phyloP scores from a whole-genome alignment of 2,888 invertebrate species.

The Meteorus colon region DNA sequence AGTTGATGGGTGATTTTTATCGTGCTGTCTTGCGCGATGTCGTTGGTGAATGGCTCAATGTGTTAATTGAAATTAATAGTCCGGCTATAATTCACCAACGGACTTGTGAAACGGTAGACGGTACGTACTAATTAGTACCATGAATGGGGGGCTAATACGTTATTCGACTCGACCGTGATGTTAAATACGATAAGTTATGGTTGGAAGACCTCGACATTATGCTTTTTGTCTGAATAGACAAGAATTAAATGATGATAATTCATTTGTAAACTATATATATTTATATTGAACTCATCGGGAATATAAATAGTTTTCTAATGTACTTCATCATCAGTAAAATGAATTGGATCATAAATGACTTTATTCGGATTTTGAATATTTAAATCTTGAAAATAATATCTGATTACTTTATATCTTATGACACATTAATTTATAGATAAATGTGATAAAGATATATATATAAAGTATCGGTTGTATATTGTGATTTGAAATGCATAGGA shows the following conservation, averaged over 20 bases:
- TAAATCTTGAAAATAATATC: no score
- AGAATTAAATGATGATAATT: neutral
- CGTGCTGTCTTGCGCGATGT: neutral
- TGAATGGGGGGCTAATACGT: constrained; percentile 55
- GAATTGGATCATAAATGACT: no score
- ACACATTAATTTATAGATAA: neutral
- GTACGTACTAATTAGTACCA: constrained; percentile 55
- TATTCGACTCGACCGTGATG: constrained; percentile 47
- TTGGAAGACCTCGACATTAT: constrained; percentile 15
- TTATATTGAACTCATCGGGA: neutral
- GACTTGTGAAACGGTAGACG: constrained; percentile 56
- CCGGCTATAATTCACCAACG: constrained; percentile 51
- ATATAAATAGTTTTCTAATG: no score
- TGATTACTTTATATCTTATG: neutral
- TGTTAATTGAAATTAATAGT: constrained; percentile 61
- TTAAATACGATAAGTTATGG: constrained; percentile 22
- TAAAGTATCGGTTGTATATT: constrained; percentile 30
- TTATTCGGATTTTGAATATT: no score
- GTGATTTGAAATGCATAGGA: constrained; percentile 70
- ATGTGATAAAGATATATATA: neutral
- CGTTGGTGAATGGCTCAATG: constrained; percentile 34
- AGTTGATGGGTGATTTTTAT: constrained; percentile 16
- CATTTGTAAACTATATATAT: neutral
- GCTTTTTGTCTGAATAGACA: neutral
- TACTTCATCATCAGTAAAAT: no score